Base-by-base conservation (phyloP, 2,888 invertebrate genomes). In the Scaptodrosophila latifasciaeformis region DNA sequence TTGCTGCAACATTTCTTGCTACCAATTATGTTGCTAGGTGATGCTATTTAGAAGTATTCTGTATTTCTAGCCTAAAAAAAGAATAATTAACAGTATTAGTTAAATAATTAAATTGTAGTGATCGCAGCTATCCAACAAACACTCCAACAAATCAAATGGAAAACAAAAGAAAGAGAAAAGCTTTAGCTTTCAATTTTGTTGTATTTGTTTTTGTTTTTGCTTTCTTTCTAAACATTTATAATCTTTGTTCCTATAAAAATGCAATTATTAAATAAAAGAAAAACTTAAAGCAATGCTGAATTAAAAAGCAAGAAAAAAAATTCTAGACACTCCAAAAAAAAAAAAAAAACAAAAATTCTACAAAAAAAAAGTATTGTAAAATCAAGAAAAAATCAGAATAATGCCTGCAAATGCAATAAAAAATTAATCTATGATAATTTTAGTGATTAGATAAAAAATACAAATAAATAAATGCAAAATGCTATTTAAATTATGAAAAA, bases 61-160 rank as follows among this genome's bases (percentile, higher is more conserved):
- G n/a, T n/a, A n/a, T 24, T 24, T 24, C 24, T 24, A 3, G 24
- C n/a, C n/a, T n/a, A n/a, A n/a, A n/a, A n/a, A 24, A 3, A 24
- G 7, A 42, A 34, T 34, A 39, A 13, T 69, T 24, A 81, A 71
- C 76, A 76, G 75, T 75, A 75, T 75, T 75, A 75, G 75, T 74
- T 80, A 80, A 75, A 78, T 75, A 52, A 80, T 74, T 70, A 77
- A 72, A 81, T 65, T 55, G 61, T 69, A 69, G 59, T 67, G 24
- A 24, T 5, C 24, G 7, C 24, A 7, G 4, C 24, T 7, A 3
- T 5, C 24, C 24, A 10, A 12, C 12, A 45, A 45, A 30, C 29
- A 24, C 29, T 3, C 24, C 29, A 17, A 13, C 15, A 13, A 29
- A n/a, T 46, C 7, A 5, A 34, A 31, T 10, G 1, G n/a, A 46